A percentile compares a stretch with the other conserved stretches of the same genome.
phyloP scores from a whole-genome alignment of 2,888 invertebrate genomes.

The Plebejus anna region DNA sequence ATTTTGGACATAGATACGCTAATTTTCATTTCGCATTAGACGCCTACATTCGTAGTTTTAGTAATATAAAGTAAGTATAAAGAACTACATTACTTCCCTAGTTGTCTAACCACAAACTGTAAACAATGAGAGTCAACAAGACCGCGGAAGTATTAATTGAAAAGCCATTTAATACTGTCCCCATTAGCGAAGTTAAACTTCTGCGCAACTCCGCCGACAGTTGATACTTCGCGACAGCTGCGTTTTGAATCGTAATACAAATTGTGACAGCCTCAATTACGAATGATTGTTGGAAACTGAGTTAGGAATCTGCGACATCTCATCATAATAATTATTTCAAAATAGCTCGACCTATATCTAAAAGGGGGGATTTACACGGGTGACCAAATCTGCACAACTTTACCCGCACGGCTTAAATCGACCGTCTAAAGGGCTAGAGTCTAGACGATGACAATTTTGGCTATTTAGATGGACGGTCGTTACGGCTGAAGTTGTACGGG shows the following conservation, averaged over 20 bases:
- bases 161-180: not conserved
- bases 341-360: not conserved
- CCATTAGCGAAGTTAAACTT: constrained; percentile 1
- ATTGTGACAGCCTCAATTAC: not conserved
- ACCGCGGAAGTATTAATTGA: not conserved
- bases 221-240: not conserved
- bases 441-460: too few species aligned
- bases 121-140: not conserved
- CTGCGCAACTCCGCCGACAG: not conserved
- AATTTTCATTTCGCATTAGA: not conserved
- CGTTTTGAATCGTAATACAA: not conserved
- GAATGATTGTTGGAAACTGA: constrained; percentile 4
- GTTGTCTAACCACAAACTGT: not conserved
- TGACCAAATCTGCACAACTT: constrained; percentile 36
- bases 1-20: too few species aligned
- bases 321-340: not conserved
- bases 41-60: too few species aligned
- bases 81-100: not conserved
- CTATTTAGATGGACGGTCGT: too few species aligned
- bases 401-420: constrained; percentile 33
- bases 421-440: not conserved
- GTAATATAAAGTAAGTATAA: not conserved
- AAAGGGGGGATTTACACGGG: constrained; percentile 18
- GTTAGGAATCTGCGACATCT: not conserved
- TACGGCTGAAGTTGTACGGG: not conserved